Conservation (phyloP, 2,797 vertebrate genomes). For the Mus spretus region DNA sequence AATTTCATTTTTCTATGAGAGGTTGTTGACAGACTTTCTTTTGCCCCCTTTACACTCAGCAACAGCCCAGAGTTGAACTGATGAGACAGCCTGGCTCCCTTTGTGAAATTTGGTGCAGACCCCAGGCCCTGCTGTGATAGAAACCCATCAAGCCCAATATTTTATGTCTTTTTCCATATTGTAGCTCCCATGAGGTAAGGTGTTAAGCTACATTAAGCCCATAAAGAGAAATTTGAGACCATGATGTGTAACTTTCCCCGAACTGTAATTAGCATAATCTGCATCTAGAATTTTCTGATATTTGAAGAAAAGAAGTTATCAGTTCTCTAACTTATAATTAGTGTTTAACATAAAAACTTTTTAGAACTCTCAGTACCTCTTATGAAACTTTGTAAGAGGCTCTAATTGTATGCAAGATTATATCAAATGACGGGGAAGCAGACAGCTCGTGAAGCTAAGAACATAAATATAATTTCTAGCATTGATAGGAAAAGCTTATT, state of each 20-base stretch:
- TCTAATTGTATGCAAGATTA: slow-evolving; percentile 67
- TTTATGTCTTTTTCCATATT: slow-evolving; percentile 76
- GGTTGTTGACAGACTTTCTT: neutral
- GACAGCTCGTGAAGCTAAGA: slow-evolving; percentile 58
- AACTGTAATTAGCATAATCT: slow-evolving; percentile 79
- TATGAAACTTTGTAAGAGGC: slow-evolving; percentile 56
- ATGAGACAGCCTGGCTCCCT: neutral
- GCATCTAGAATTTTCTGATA: slow-evolving; percentile 72
- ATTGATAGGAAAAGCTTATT: slow-evolving; percentile 50
- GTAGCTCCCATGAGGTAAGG: slow-evolving; percentile 66
- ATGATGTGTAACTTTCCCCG: slow-evolving; percentile 64
- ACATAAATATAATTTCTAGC: slow-evolving; percentile 55
- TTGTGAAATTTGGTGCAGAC: slow-evolving; percentile 10
- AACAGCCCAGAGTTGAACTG: slow-evolving; percentile 53
- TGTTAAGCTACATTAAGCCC: slow-evolving; percentile 71
- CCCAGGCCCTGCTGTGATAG: slow-evolving; percentile 56
- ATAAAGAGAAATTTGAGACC: slow-evolving; percentile 73
- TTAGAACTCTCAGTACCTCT: slow-evolving; percentile 43
- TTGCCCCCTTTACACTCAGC: slow-evolving; percentile 26
- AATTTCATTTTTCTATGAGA: slow-evolving; percentile 17
- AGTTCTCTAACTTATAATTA: slow-evolving; percentile 66
- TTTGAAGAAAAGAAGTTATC: slow-evolving; percentile 61
- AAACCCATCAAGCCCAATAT: slow-evolving; percentile 49
- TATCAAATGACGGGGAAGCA: slow-evolving; percentile 58
- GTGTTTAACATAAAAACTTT: slow-evolving; percentile 66